phyloP scores from a whole-genome alignment of 2,797 vertebrate species.

The Danio choprae region DNA sequence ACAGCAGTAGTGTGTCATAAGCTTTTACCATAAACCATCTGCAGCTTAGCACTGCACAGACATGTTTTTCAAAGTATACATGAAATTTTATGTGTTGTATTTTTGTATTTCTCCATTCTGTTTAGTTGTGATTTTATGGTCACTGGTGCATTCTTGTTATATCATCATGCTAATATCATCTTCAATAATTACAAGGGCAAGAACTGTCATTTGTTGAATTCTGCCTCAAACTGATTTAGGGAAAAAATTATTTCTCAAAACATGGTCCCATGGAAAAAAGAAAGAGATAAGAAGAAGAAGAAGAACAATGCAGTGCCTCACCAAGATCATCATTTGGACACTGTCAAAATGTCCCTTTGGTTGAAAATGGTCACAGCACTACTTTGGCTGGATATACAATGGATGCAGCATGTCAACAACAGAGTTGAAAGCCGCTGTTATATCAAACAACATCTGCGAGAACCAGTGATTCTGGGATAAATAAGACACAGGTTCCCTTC shows the following conservation, averaged over 20 bases:
- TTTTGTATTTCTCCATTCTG: conserved; percentile 7
- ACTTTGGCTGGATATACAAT: conserved; percentile 18
- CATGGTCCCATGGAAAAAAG: conserved; percentile 22
- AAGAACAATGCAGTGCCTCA: background rate
- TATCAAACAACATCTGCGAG: conserved; percentile 79
- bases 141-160: conserved; percentile 68
- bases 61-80: conserved; percentile 60
- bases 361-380: conserved; percentile 62
- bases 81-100: conserved; percentile 56
- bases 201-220: conserved; percentile 70
- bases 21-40: conserved; percentile 67
- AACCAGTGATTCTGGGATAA: conserved; percentile 74
- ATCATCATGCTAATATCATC: conserved; percentile 75
- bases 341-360: conserved; percentile 15
- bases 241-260: conserved; percentile 44
- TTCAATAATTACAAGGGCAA: conserved; percentile 75
- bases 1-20: conserved; percentile 39
- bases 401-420: conserved; percentile 50
- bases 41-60: conserved; percentile 50
- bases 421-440: conserved; percentile 73
- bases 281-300: conserved; percentile 23
- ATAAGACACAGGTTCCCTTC: conserved; percentile 66
- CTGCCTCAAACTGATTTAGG: conserved; percentile 45
- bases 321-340: background rate
- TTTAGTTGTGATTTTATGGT: conserved; percentile 62